These are phyloP conservation scores for Alaudala cheleensis DNA, from an alignment of 2,113 vertebrate species.

Conservation along the genomic window DNA sequence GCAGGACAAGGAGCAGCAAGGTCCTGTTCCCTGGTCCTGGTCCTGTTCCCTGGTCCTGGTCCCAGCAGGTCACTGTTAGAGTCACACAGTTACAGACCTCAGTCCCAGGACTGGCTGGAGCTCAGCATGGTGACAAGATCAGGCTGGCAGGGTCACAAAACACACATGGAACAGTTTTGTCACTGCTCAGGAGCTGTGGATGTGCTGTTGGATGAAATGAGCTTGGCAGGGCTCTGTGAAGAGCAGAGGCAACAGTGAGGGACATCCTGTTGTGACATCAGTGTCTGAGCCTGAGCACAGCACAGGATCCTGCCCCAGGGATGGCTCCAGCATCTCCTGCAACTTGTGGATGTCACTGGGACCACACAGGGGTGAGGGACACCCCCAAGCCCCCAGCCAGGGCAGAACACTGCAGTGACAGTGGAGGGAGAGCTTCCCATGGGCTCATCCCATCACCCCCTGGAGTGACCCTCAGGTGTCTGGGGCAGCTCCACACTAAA, in stretches of 20 bases:
- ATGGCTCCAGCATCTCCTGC: not conserved
- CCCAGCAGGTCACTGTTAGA: not conserved
- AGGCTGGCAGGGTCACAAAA: not conserved
- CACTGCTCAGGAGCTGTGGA: not conserved
- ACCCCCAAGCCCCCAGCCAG: not conserved
- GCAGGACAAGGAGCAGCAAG: not conserved
- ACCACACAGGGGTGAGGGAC: not conserved
- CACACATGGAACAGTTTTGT: fast-evolving
- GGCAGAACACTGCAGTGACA: fast-evolving
- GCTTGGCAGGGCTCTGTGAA: not conserved
- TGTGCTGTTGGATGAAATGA: not conserved
- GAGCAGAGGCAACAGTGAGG: not conserved
- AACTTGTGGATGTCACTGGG: not conserved
- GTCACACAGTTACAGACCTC: not conserved
- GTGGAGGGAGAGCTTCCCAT: not conserved
- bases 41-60: not conserved
- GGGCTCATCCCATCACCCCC: not conserved
- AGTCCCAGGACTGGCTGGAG: not conserved
- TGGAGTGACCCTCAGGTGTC: not conserved
- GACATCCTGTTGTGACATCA: fast-evolving
- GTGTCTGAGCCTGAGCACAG: fast-evolving
- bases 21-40: not conserved
- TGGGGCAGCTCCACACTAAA: not conserved
- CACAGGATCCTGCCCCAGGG: fast-evolving
- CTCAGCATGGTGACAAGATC: not conserved